These are phyloP conservation scores for Montipora capitata DNA, from an alignment of 92 coral and sea anemone species.

Conservation along the genomic window DNA sequence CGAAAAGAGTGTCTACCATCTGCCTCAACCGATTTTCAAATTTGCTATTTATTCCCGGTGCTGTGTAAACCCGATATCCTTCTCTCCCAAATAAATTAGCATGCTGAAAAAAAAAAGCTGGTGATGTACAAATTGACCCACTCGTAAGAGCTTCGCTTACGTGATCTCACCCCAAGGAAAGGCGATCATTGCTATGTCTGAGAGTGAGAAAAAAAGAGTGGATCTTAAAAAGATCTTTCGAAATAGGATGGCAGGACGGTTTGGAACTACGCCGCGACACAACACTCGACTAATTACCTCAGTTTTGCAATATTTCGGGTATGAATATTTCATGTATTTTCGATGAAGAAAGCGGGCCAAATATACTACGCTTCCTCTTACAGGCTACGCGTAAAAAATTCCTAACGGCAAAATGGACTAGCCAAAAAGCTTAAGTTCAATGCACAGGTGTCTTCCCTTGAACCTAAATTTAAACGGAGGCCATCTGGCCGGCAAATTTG, in stretches of 20 bases:
- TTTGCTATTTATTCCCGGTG: constrained; percentile 49
- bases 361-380: constrained; percentile 78
- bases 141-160: constrained; percentile 28
- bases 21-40: constrained; percentile 52
- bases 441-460: neutral
- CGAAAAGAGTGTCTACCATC: constrained; percentile 43
- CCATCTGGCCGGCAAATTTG: constrained; percentile 85
- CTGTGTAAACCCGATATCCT: constrained; percentile 40
- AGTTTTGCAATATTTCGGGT: constrained; percentile 80
- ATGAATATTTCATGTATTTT: constrained; percentile 93
- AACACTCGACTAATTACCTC: constrained; percentile 83
- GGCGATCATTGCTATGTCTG: neutral
- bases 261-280: constrained; percentile 30
- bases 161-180: constrained; percentile 11
- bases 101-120: constrained; percentile 48
- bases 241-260: constrained; percentile 26
- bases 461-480: constrained; percentile 50
- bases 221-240: constrained; percentile 6
- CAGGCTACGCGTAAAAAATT: constrained; percentile 51
- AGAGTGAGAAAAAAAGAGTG: neutral
- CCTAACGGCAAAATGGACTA: constrained; percentile 46
- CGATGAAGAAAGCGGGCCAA: constrained; percentile 90
- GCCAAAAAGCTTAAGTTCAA: constrained; percentile 41
- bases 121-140: constrained; percentile 30
- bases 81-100: constrained; percentile 57